These are phyloP conservation scores for Trichopoda pennipes DNA, from an alignment of 2,888 invertebrate genomes.

Conservation along the genomic window DNA sequence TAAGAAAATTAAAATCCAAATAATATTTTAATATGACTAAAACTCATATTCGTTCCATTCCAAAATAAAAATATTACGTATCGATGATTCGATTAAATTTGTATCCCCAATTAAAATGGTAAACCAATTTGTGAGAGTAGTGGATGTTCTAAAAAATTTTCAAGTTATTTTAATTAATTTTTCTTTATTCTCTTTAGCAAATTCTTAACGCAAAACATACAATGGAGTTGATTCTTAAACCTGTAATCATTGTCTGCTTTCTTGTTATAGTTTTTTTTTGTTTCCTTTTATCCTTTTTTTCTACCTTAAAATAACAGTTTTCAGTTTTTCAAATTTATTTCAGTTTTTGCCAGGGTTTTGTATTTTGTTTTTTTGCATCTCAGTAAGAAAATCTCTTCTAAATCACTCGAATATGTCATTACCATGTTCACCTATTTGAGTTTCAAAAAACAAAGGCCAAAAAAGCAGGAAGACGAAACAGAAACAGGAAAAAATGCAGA, in stretches of 20 bases:
- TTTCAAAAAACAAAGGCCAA: not conserved
- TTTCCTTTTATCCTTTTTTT: not conserved
- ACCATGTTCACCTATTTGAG: conserved; percentile 65
- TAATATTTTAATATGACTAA: too few species aligned
- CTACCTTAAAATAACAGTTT: conserved; percentile 35
- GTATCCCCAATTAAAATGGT: too few species aligned
- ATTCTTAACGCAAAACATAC: conserved; percentile 18
- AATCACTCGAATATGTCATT: conserved; percentile 68
- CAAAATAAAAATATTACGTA: too few species aligned
- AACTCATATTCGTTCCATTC: too few species aligned
- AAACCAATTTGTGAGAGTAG: too few species aligned
- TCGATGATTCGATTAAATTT: too few species aligned
- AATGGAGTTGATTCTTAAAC: conserved; percentile 17
- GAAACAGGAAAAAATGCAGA: conserved; percentile 8
- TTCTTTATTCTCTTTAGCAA: not conserved
- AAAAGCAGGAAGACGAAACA: not conserved
- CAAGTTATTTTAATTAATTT: not conserved
- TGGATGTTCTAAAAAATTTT: too few species aligned
- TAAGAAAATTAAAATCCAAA: too few species aligned
- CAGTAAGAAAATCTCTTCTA: conserved; percentile 46
- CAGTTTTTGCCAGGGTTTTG: conserved; percentile 34
- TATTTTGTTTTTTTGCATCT: conserved; percentile 4
- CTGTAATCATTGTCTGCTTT: conserved; percentile 43
- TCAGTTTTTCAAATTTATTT: conserved; percentile 50
- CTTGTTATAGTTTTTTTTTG: not conserved